Conservation (phyloP, 2,888 invertebrate species). For the Trissolcus japonicus region DNA sequence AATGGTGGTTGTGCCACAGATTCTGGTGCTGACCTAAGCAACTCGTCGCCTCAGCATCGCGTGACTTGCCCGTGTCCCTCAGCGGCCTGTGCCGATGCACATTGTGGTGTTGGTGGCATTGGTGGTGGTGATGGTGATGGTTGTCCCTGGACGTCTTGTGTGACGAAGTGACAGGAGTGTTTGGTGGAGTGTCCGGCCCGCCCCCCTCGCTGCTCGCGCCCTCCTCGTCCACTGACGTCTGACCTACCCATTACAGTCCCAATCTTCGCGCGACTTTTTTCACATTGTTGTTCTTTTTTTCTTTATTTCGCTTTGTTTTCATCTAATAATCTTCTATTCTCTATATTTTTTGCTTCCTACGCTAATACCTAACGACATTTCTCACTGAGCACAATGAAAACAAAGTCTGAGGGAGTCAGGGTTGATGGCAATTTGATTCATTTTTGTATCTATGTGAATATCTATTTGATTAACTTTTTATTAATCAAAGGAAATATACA, state of each 20-base stretch:
- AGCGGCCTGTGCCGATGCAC: conserved; percentile 63
- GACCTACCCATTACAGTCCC: conserved; percentile 76
- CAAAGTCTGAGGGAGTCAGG: conserved; percentile 57
- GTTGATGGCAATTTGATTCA: conserved; percentile 7
- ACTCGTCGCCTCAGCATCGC: conserved; percentile 63
- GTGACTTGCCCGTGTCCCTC: conserved; percentile 69
- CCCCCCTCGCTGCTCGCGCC: conserved; percentile 70
- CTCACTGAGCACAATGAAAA: conserved; percentile 72
- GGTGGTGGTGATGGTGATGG: conserved; percentile 48
- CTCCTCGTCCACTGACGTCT: conserved; percentile 75
- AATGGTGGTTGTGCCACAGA: conserved; percentile 73
- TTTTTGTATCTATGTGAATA: not conserved
- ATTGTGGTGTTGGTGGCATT: conserved; percentile 54
- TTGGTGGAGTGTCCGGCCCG: conserved; percentile 74
- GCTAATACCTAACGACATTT: conserved; percentile 75
- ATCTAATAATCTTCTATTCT: conserved; percentile 25
- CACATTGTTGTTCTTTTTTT: conserved; percentile 30
- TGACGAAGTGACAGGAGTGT: conserved; percentile 74
- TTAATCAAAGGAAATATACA: not conserved
- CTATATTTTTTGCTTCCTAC: conserved; percentile 69
- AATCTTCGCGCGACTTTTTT: conserved; percentile 67
- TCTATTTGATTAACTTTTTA: not conserved
- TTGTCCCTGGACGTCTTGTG: conserved; percentile 68
- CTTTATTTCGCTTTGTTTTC: conserved; percentile 26
- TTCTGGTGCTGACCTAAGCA: conserved; percentile 71